Percentiles rank a stretch among this genome's conserved stretches.
phyloP scores from a whole-genome alignment of 2,113 vertebrate genomes.

The Perca schrenkii region DNA sequence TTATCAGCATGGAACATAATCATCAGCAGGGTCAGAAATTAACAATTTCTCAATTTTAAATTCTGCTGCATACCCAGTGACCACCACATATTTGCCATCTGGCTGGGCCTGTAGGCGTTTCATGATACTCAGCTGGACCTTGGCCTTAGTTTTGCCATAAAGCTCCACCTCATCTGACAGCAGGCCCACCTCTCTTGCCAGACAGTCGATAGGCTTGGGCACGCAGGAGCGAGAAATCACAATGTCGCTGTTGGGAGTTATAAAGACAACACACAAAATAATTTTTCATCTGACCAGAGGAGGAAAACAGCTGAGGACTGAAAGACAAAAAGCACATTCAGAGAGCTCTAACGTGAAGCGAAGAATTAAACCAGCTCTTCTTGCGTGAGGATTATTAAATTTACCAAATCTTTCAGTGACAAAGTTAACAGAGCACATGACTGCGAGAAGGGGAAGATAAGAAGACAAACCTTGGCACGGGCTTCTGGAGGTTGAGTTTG shows the following conservation, averaged over 20 bases:
- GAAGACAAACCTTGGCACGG: constrained; percentile 91
- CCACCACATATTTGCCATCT: constrained; percentile 96
- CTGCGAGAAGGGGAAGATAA: not conserved
- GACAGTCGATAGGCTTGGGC: constrained; percentile 88
- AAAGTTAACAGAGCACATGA: not conserved
- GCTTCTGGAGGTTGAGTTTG: constrained; percentile 86
- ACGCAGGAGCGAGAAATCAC: constrained; percentile 91
- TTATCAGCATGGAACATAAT: not conserved
- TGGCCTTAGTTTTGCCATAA: constrained; percentile 96
- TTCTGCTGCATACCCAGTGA: constrained; percentile 89
- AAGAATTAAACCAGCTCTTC: not conserved
- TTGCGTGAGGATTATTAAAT: not conserved
- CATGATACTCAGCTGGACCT: constrained; percentile 89
- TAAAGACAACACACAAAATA: not conserved
- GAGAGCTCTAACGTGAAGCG: not conserved
- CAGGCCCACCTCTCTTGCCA: constrained; percentile 92
- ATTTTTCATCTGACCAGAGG: not conserved
- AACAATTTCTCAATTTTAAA: not conserved
- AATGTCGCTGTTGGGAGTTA: constrained; percentile 88
- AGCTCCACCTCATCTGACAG: constrained; percentile 92
- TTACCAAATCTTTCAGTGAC: not conserved
- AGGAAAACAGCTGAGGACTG: not conserved
- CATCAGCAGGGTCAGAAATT: not conserved
- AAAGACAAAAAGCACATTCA: not conserved
- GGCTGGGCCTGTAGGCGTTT: constrained; percentile 89